Base-by-base conservation (phyloP, 2,888 invertebrate genomes). In the Stenichneumon culpator region DNA sequence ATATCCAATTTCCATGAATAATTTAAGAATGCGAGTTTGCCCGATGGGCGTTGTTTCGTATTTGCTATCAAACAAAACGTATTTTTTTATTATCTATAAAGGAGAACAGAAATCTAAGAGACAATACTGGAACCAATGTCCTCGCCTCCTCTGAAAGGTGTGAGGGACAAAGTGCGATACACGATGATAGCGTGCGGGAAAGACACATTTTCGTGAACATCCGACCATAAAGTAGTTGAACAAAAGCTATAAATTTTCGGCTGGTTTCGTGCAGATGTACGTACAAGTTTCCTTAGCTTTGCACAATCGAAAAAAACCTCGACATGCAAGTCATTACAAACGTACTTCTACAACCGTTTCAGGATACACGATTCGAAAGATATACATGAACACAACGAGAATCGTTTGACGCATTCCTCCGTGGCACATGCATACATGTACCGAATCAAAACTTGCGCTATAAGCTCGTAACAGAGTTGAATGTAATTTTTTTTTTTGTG, bases 211-310 rank as follows among this genome's bases (percentile, higher is more conserved):
- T 68, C 86, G 79, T 79, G 74, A 79, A 69, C 86, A 77, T 86
- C 84, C 60, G 82, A 32, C 79, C 65, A 86, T 88, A 89, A 90
- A 89, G 84, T 86, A 85, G 80, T 72, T 50, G 73, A 67, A 89
- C 83, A 83, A 86, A 67, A 32, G 85, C 82, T 73, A 88, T 90
- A 90, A 90, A 90, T 89, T 87, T 88, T 80, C 79, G 72, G 82
- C 67, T 57, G 67, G 79, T 87, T 88, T 88, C 88, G 86, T 87
- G 39, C 72, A 32, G 19, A 60, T 52, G 54, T 50, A 65, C 63
- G 52, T 54, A 28, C 11, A n/a, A n/a, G 69, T 69, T 60, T 60
- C 63, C 28, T 73, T 28, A 74, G 28, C 44, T 44, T 3, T 16
- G 36, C 25, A 77, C 60, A 50, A 69, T 68, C 57, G 70, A 73